phyloP scores from a whole-genome alignment of 1,140 invertebrate genomes.

The Lasioglossum baleicum region DNA sequence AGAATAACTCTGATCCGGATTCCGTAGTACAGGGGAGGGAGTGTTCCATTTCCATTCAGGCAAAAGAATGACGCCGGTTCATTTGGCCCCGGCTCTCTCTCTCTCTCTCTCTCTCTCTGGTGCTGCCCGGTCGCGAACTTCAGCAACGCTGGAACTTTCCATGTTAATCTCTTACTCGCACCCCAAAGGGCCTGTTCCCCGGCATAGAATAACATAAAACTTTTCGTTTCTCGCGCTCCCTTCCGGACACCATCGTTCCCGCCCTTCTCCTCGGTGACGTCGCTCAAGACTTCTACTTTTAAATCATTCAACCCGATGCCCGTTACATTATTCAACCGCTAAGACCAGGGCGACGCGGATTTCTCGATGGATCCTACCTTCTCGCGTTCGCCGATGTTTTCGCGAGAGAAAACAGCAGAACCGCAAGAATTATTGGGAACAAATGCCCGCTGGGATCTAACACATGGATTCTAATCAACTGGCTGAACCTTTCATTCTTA shows the following conservation, averaged over 20 bases:
- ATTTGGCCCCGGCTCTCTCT: conserved; percentile 57
- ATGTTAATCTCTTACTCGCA: conserved; percentile 70
- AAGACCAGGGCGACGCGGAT: conserved; percentile 67
- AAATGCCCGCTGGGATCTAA: neutral
- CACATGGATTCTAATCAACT: neutral
- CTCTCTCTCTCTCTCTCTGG: conserved; percentile 43
- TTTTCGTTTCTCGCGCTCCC: conserved; percentile 56
- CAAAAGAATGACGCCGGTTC: conserved; percentile 56
- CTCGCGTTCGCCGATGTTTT: conserved; percentile 24
- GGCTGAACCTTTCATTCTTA: neutral
- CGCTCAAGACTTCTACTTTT: conserved; percentile 75
- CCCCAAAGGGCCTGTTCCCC: conserved; percentile 53
- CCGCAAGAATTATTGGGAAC: too few species aligned
- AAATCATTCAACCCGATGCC: conserved; percentile 76
- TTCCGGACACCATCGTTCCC: conserved; percentile 13
- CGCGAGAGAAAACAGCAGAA: too few species aligned
- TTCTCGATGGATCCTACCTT: conserved; percentile 54
- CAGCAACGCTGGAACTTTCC: conserved; percentile 69
- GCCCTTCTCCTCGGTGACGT: conserved; percentile 54
- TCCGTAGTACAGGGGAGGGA: neutral
- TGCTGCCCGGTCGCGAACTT: conserved; percentile 65
- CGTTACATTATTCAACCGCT: conserved; percentile 77
- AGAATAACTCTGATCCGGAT: conserved; percentile 35
- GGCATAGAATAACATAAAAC: conserved; percentile 63
- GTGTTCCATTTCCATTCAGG: conserved; percentile 40